These are phyloP conservation scores for Conus ventricosus DNA, from an alignment of 1,140 invertebrate species.

Conservation along the genomic window DNA sequence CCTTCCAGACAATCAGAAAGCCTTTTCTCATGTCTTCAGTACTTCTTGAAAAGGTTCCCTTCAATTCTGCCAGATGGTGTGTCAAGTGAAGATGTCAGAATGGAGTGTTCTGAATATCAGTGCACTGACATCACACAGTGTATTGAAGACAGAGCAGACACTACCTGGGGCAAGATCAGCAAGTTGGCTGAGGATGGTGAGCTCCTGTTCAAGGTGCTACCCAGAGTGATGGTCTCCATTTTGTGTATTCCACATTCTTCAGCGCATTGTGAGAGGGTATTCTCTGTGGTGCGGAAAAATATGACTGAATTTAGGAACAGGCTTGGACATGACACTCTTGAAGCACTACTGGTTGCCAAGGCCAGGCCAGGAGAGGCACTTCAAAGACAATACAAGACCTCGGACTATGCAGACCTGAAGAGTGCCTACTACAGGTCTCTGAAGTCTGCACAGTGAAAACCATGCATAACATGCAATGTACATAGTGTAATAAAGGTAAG, in stretches of 20 bases:
- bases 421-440: too few species aligned
- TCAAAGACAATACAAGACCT: too few species aligned
- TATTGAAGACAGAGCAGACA: neutral
- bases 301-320: too few species aligned
- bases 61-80: neutral
- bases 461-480: too few species aligned
- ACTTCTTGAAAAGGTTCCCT: constrained; percentile 4
- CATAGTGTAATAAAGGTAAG: too few species aligned
- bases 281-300: too few species aligned
- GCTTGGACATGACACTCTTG: too few species aligned
- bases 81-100: neutral
- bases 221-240: neutral
- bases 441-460: too few species aligned
- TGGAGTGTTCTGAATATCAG: neutral
- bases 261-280: constrained; percentile 16
- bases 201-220: neutral
- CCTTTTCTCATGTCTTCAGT: neutral
- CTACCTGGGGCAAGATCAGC: neutral
- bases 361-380: too few species aligned
- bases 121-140: neutral
- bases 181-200: neutral
- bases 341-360: too few species aligned
- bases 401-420: too few species aligned
- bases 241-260: neutral
- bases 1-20: neutral